Base-by-base conservation (phyloP, 1,140 invertebrate genomes). In the Patella vulgata region DNA sequence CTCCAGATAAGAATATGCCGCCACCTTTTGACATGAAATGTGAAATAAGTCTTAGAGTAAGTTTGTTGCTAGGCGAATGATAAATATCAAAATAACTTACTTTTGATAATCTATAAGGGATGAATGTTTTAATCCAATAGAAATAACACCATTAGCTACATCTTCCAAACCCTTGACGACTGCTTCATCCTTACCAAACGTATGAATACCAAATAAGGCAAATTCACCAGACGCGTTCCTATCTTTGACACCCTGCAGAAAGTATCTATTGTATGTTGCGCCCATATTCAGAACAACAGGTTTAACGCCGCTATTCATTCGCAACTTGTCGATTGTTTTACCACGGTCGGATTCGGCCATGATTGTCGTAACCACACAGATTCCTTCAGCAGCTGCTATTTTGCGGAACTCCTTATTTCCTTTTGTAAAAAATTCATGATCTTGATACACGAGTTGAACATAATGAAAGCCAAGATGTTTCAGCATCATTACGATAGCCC, bases 401-500 rank as follows among this genome's bases (percentile, higher is more conserved):
- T 48, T 62, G 53, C 47, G 65, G 48, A 77, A 75, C 33, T 66
- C 55, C 14, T 51, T 64, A 17, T 58, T 33, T 9, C 59, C 72
- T 56, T 63, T 63, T 31, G 53, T 52, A 46, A 59, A 63, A 57
- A 68, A 73, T 25, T 30, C 57, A 40, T 61, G 51, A 12, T 50
- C 43, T 31, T 58, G 44, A 40, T 68, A 40, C 4, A 80, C 56
- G 21, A 64, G 65, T 60, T 82, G 79, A 5, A 79, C 54, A 69
- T 79, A 76, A 8, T 60, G 56, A 76, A 74, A 80, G 36, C 71
- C 69, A 1, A 64, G 44, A 11, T 70, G 53, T 60, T 79, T 79
- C 17, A 79, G 48, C 19, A 80, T 56, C n/a, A 71, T 42, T n/a
- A 80, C 65, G 39, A 93, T 88, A 28, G 90, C 89, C 71, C 89